These are phyloP conservation scores for Perca flavescens DNA, from an alignment of 2,113 vertebrate species.

Conservation along the genomic window DNA sequence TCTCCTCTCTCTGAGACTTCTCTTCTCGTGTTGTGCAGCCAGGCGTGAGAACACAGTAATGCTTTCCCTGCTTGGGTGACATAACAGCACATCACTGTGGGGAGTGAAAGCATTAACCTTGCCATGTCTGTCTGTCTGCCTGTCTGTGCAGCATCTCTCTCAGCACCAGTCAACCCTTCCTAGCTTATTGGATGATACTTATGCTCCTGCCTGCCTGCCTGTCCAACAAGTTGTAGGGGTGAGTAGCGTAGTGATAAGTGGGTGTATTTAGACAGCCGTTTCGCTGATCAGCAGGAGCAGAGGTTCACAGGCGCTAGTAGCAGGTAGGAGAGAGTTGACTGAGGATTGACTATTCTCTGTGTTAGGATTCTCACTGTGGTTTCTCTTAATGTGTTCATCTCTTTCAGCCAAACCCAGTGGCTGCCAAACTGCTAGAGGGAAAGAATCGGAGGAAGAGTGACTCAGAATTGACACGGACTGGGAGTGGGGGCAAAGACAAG, in stretches of 20 bases:
- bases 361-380: conserved; percentile 35
- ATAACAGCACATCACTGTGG: conserved; percentile 83
- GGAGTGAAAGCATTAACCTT: conserved; percentile 81
- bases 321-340: conserved; percentile 54
- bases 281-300: conserved; percentile 56
- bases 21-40: conserved; percentile 75
- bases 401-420: conserved; percentile 86
- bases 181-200: conserved; percentile 65
- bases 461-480: conserved; percentile 70
- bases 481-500: conserved; percentile 71
- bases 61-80: conserved; percentile 83
- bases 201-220: conserved; percentile 56
- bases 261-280: conserved; percentile 64
- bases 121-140: conserved; percentile 69
- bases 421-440: conserved; percentile 88
- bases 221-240: conserved; percentile 78
- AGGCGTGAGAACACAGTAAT: conserved; percentile 83
- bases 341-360: conserved; percentile 15
- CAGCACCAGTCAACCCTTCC: conserved; percentile 65
- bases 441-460: conserved; percentile 84
- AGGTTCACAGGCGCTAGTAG: conserved; percentile 52
- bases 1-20: conserved; percentile 53
- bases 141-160: conserved; percentile 66
- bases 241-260: conserved; percentile 64
- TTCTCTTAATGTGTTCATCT: conserved; percentile 61